These are phyloP conservation scores for Spilogale gracilis DNA, from an alignment of 2,113 vertebrate genomes.

Conservation along the genomic window DNA sequence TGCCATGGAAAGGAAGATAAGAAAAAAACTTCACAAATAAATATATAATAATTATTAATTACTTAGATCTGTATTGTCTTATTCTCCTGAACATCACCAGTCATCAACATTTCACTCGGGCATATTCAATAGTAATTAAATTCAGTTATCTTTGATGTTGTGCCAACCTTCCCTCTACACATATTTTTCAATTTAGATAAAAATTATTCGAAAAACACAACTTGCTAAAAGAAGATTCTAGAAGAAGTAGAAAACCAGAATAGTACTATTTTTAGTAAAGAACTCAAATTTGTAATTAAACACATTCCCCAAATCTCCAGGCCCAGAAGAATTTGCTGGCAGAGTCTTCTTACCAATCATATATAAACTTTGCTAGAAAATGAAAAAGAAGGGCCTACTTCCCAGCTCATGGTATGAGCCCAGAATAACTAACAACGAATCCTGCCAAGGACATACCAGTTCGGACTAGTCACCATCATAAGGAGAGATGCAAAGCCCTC, in stretches of 20 bases:
- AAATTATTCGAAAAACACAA: not conserved
- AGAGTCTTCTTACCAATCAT: constrained; percentile 20
- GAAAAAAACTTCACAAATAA: constrained; percentile 10
- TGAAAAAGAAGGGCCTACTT: not conserved
- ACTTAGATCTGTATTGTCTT: not conserved
- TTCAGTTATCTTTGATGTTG: constrained; percentile 40
- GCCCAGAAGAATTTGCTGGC: constrained; percentile 1
- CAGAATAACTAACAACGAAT: constrained; percentile 9
- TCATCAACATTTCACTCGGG: not conserved
- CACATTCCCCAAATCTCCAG: not conserved
- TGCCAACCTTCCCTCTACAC: not conserved
- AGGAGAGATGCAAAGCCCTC: not conserved
- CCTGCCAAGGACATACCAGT: not conserved
- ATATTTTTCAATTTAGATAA: constrained; percentile 57
- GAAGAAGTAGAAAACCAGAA: constrained; percentile 30
- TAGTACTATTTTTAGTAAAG: constrained; percentile 57
- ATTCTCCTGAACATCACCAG: not conserved
- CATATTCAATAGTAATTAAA: not conserved
- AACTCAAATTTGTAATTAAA: constrained; percentile 52
- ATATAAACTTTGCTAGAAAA: constrained; percentile 8
- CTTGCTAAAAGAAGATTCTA: constrained; percentile 23
- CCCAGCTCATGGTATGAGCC: not conserved
- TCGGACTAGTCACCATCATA: not conserved
- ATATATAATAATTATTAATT: not conserved
- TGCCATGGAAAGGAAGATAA: not conserved